Conservation (phyloP, 2,888 invertebrate species). For the Tinea trinotella region DNA sequence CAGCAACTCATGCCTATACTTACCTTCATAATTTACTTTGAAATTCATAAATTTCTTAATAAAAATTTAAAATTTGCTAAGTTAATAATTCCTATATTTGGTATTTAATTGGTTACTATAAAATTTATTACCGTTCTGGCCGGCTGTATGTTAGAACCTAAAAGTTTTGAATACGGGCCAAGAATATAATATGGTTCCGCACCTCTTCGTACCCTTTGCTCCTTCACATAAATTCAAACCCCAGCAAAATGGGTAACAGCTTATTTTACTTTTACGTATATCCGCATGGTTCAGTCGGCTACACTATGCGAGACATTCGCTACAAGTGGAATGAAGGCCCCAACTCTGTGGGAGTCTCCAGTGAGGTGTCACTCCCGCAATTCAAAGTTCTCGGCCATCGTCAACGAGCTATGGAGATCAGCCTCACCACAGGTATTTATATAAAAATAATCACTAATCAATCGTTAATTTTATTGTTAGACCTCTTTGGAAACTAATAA, state of each 20-base stretch:
- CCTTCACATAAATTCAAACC: constrained; percentile 20
- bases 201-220: constrained; percentile 15
- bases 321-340: constrained; percentile 92
- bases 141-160: constrained; percentile 22
- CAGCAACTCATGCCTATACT: neutral
- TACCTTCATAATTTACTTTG: neutral
- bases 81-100: neutral
- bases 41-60: neutral
- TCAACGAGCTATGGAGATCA: constrained; percentile 89
- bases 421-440: constrained; percentile 86
- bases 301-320: constrained; percentile 91
- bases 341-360: constrained; percentile 88
- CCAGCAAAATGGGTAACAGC: constrained; percentile 27
- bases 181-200: constrained; percentile 20
- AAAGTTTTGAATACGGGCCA: constrained; percentile 23
- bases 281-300: constrained; percentile 77
- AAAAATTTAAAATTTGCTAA: neutral
- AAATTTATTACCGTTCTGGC: constrained; percentile 18
- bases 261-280: constrained; percentile 20
- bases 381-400: constrained; percentile 92
- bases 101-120: neutral
- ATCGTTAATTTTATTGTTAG: neutral
- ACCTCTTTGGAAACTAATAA: neutral
- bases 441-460: neutral
- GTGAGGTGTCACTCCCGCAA: constrained; percentile 90